A percentile compares a stretch with the other conserved stretches of the same genome.
phyloP scores from a whole-genome alignment of 2,113 vertebrate genomes.

The Uria aalge region DNA sequence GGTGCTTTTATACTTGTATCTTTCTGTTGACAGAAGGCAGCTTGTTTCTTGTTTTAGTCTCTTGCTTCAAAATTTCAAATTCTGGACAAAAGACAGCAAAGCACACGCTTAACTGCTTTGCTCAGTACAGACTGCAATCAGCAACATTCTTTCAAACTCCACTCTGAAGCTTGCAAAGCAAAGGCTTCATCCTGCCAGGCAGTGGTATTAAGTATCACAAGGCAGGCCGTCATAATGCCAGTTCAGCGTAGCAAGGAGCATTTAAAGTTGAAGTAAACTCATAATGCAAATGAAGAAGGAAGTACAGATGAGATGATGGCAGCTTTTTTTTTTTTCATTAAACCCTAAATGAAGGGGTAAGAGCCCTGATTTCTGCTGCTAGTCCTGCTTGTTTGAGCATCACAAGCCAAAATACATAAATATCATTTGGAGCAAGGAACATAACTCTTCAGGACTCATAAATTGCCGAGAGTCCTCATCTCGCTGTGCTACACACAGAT shows the following conservation, averaged over 20 bases:
- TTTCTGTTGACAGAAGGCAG: neutral
- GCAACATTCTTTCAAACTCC: slow-evolving; percentile 7
- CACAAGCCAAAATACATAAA: neutral
- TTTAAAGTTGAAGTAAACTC: neutral
- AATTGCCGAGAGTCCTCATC: neutral
- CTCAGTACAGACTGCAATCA: neutral
- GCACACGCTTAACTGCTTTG: neutral
- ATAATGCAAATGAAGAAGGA: neutral
- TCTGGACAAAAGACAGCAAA: neutral
- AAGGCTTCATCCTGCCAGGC: slow-evolving; percentile 29
- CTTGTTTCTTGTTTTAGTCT: slow-evolving; percentile 5
- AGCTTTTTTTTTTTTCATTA: neutral
- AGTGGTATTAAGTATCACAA: neutral
- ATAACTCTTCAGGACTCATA: neutral
- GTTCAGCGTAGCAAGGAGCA: neutral
- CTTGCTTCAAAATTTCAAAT: neutral
- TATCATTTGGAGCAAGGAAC: neutral
- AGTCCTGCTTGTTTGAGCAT: neutral
- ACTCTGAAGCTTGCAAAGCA: neutral
- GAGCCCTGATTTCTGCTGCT: neutral
- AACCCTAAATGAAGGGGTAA: neutral
- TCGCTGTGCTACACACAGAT: neutral
- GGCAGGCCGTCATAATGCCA: slow-evolving; percentile 12
- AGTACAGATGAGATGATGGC: neutral
- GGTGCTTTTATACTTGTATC: neutral